Conservation (phyloP, 2,888 invertebrate genomes). For the Anorthoa munda region DNA sequence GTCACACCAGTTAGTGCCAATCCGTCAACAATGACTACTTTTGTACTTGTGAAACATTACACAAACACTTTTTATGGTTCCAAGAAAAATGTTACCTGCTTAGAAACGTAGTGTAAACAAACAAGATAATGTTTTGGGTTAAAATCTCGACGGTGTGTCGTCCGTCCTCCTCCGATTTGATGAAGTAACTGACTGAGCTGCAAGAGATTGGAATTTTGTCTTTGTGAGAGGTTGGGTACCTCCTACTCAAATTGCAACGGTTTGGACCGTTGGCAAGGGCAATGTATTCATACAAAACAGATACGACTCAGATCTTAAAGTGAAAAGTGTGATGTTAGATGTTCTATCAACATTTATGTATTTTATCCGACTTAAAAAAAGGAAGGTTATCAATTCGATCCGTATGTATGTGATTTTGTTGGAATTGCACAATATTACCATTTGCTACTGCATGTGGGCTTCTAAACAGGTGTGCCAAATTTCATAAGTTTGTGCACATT, state of each 20-base stretch:
- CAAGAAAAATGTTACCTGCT: neutral
- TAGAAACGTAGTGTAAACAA: constrained; percentile 5
- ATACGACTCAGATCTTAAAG: neutral
- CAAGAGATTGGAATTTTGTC: neutral
- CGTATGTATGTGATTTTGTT: too few species aligned
- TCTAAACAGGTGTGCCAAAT: too few species aligned
- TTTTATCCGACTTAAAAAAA: too few species aligned
- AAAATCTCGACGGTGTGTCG: neutral
- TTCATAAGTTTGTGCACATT: too few species aligned
- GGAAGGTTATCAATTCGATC: too few species aligned
- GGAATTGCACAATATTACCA: too few species aligned
- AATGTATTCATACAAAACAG: neutral
- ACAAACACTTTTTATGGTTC: constrained; percentile 9
- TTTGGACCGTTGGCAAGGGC: neutral
- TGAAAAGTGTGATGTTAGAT: constrained; percentile 3
- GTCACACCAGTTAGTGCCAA: constrained; percentile 2
- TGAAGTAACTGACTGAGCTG: neutral
- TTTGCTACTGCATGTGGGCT: too few species aligned
- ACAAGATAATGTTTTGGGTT: neutral
- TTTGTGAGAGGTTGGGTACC: neutral
- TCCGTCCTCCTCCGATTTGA: neutral
- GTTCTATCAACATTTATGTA: neutral
- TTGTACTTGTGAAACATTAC: constrained; percentile 9
- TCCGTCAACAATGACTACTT: neutral
- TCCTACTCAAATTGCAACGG: neutral